Evolutionary conservation across 1,140 invertebrate species (phyloP).

Genomic region (Hylaeus anthracinus): DNA sequence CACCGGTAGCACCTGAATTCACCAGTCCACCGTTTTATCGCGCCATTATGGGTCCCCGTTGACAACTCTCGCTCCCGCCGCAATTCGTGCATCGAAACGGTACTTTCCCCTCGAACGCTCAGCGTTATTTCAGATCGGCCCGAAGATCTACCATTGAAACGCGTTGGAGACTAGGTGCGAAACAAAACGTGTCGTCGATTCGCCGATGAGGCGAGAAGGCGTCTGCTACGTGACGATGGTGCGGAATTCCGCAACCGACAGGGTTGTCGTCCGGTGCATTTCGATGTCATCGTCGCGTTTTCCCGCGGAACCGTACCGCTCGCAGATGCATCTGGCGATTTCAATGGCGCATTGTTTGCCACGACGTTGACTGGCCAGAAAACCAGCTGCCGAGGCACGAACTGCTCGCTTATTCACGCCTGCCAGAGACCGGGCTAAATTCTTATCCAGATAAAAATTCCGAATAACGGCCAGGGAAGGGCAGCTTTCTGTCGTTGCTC

Average conservation of each 20-base stretch:
- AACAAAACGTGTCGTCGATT: background rate
- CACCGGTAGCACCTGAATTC: too few relatives aligned
- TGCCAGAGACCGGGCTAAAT: constrained; percentile 12
- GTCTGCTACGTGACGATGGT: constrained; percentile 8
- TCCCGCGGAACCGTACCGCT: constrained; percentile 22
- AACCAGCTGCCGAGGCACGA: constrained; percentile 40
- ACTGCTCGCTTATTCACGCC: constrained; percentile 23
- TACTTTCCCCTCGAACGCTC: too few relatives aligned
- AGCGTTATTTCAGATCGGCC: too few relatives aligned
- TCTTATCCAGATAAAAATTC: constrained; percentile 42
- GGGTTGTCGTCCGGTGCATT: constrained; percentile 15
- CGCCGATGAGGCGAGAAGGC: background rate
- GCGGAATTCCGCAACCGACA: constrained; percentile 21
- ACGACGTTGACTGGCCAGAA: constrained; percentile 60
- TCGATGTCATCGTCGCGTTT: constrained; percentile 48
- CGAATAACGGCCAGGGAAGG: too few relatives aligned
- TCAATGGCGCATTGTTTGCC: constrained; percentile 62
- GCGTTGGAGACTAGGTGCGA: background rate
- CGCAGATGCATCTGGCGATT: constrained; percentile 48
- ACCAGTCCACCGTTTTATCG: too few relatives aligned
- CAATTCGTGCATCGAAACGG: too few relatives aligned
- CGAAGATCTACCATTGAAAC: background rate
- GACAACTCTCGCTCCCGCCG: too few relatives aligned
- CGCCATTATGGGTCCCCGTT: too few relatives aligned
- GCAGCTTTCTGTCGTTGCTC: too few relatives aligned